Percentiles rank a stretch among this genome's conserved stretches.
Conservation (phyloP, 2,888 invertebrate genomes). For the Teinopalpus imperialis region DNA sequence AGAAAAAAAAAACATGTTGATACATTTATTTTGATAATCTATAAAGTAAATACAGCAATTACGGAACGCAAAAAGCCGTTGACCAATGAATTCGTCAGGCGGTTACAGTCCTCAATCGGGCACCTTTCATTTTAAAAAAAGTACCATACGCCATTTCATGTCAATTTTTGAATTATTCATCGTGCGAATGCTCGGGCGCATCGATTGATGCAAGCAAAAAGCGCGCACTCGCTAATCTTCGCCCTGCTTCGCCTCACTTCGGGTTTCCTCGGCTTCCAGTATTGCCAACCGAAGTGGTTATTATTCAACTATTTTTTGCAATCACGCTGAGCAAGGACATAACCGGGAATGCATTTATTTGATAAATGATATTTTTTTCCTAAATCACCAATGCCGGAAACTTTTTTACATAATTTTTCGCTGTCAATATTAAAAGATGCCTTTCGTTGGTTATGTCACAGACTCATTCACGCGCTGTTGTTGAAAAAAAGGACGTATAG, state of each 20-base stretch:
- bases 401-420: conserved; percentile 63
- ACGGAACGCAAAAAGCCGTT: conserved; percentile 75
- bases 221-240: conserved; percentile 78
- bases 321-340: conserved; percentile 78
- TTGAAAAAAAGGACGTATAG: conserved; percentile 45
- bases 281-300: conserved; percentile 72
- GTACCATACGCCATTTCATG: conserved; percentile 82
- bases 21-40: conserved; percentile 37
- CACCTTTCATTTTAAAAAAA: conserved; percentile 80
- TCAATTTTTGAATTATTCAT: conserved; percentile 83
- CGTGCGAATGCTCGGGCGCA: conserved; percentile 81
- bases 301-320: conserved; percentile 79
- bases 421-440: conserved; percentile 57
- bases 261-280: conserved; percentile 66
- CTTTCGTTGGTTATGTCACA: conserved; percentile 51
- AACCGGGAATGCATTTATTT: conserved; percentile 76
- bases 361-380: conserved; percentile 74
- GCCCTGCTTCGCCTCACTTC: conserved; percentile 65
- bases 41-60: conserved; percentile 75
- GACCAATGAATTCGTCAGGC: conserved; percentile 81
- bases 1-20: neutral
- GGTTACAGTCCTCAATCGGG: conserved; percentile 82
- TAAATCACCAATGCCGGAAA: conserved; percentile 34
- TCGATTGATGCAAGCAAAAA: conserved; percentile 82
- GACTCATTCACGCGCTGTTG: conserved; percentile 48